A percentile compares a stretch with the other conserved stretches of the same genome.
These are phyloP conservation scores for Drosophila persimilis DNA, from an alignment of 1,140 invertebrate genomes.

Conservation along the genomic window DNA sequence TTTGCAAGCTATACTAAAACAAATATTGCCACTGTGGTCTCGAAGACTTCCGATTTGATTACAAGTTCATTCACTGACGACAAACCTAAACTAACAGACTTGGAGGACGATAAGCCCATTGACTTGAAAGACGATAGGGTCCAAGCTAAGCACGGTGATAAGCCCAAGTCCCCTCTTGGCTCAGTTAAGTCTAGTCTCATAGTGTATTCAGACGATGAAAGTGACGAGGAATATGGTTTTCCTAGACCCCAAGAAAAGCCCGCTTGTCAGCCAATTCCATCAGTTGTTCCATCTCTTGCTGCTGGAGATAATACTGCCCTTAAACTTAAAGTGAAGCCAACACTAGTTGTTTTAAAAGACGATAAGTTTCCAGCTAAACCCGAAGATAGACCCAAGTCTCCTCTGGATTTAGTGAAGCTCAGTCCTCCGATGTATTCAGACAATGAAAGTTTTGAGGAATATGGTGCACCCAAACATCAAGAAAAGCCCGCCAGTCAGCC, in stretches of 20 bases:
- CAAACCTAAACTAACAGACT: not conserved
- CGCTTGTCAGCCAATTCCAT: not conserved
- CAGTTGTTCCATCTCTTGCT: not conserved
- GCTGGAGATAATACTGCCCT: not conserved
- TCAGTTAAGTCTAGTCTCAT: not conserved
- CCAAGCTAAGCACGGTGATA: constrained; percentile 1
- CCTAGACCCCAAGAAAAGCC: constrained; percentile 1
- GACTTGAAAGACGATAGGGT: constrained; percentile 9
- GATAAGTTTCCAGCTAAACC: not conserved
- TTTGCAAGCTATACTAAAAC: too few species aligned
- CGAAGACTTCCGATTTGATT: not conserved
- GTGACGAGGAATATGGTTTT: constrained; percentile 4
- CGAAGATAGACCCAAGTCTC: constrained; percentile 16
- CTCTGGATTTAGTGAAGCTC: constrained; percentile 4
- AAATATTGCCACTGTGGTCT: too few species aligned
- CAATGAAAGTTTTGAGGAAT: constrained; percentile 14
- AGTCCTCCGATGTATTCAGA: constrained; percentile 3
- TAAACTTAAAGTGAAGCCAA: not conserved
- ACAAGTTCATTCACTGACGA: not conserved
- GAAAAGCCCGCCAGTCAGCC: constrained; percentile 4
- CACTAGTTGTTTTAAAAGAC: not conserved
- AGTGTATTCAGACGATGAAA: constrained; percentile 11
- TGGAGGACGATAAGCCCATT: constrained; percentile 2
- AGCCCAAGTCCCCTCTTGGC: constrained; percentile 5
- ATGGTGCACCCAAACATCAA: not conserved